phyloP scores from a whole-genome alignment of 2,797 vertebrate genomes.

The Chromobotia macracanthus region DNA sequence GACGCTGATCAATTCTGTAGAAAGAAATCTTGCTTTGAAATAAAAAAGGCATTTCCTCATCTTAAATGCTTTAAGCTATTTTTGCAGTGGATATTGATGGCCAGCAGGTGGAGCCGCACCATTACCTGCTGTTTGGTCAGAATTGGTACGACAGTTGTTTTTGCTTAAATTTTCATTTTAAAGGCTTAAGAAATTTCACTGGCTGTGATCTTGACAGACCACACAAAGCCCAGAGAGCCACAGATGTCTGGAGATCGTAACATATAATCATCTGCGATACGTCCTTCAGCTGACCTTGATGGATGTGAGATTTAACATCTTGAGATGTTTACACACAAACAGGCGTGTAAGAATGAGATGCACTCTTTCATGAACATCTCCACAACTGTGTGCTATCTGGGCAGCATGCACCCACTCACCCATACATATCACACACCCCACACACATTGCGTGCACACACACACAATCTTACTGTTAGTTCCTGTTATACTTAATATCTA shows the following conservation, averaged over 20 bases:
- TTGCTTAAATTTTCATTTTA: no score
- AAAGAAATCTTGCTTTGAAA: conserved; percentile 50
- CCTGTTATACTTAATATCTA: conserved; percentile 18
- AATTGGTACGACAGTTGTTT: no score
- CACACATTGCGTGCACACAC: no score
- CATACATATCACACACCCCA: not conserved
- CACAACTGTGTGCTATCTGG: not conserved
- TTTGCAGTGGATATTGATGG: conserved; percentile 31
- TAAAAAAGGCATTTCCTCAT: conserved; percentile 23
- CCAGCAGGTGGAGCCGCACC: conserved; percentile 34
- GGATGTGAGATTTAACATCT: not conserved
- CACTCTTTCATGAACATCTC: no score
- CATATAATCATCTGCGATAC: no score
- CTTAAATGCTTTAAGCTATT: not conserved
- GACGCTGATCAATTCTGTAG: conserved; percentile 18
- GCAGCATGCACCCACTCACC: not conserved
- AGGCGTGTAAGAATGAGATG: no score
- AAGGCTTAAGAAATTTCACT: conserved; percentile 31
- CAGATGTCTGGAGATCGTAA: no score
- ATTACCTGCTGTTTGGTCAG: conserved; percentile 29
- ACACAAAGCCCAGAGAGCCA: no score
- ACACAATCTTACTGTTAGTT: conserved; percentile 16
- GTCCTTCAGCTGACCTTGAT: no score
- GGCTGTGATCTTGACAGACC: no score
- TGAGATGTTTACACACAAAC: not conserved